Conservation (phyloP, 2,797 vertebrate species). For the Clarias pachynema region DNA sequence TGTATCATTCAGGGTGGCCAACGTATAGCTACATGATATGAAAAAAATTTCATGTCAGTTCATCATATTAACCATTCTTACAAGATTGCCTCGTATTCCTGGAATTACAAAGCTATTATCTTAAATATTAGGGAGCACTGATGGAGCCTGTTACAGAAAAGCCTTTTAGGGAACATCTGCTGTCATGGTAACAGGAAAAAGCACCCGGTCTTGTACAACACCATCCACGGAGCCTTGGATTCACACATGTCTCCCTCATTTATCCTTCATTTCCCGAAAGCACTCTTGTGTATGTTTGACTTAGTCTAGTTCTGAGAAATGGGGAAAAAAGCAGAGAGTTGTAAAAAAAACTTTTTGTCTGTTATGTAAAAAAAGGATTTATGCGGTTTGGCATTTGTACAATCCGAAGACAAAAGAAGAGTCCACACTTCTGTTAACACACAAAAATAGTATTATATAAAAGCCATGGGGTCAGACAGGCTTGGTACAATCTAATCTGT, state of each 20-base stretch:
- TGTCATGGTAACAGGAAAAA: constrained; percentile 59
- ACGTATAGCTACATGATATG: not conserved
- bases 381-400: not conserved
- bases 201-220: constrained; percentile 41
- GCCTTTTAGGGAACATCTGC: constrained; percentile 48
- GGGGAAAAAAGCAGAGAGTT: not conserved
- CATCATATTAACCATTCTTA: constrained; percentile 11
- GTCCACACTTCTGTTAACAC: not conserved
- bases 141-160: constrained; percentile 23
- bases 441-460: not conserved
- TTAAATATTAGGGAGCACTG: constrained; percentile 37
- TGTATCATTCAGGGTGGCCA: not conserved
- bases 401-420: not conserved
- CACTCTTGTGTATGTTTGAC: not conserved
- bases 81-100: not conserved
- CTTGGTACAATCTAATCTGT: not conserved
- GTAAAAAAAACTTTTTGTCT: not conserved
- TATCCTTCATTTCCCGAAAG: not conserved
- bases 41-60: not conserved
- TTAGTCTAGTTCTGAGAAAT: not conserved
- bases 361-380: not conserved
- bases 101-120: constrained; percentile 24
- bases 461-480: not conserved
- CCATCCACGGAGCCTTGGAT: constrained; percentile 32
- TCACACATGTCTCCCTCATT: not conserved